Evolutionary conservation across 2,113 vertebrate species (phyloP).

Genomic region (Cichladusa arquata): DNA sequence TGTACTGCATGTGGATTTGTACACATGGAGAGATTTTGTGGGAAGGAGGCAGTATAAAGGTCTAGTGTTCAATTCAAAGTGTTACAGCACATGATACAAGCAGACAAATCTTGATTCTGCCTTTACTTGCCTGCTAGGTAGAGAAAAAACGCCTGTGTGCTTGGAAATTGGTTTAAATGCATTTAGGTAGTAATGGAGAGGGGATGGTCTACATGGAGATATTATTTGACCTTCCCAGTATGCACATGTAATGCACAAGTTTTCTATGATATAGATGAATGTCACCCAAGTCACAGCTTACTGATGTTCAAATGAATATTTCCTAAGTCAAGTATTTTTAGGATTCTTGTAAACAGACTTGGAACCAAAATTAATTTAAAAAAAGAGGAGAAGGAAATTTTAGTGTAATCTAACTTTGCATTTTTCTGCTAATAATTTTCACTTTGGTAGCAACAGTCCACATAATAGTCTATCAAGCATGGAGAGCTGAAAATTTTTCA

Average conservation of each 20-base stretch:
- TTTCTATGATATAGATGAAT: neutral
- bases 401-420: neutral
- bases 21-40: neutral
- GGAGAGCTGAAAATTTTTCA: neutral
- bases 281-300: neutral
- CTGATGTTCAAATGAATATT: neutral
- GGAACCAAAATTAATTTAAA: neutral
- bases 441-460: neutral
- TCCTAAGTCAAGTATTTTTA: neutral
- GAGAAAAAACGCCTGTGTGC: neutral
- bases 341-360: neutral
- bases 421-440: neutral
- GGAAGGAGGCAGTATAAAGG: neutral
- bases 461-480: neutral
- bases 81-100: neutral
- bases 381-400: neutral
- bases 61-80: neutral
- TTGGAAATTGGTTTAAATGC: neutral
- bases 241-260: neutral
- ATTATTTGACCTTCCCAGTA: neutral
- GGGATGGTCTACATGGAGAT: neutral
- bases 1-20: neutral
- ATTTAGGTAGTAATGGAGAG: neutral
- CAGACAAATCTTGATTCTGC: neutral
- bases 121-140: neutral